Percentiles rank a stretch among this genome's conserved stretches.
These are phyloP conservation scores for Phaenicophaeus curvirostris DNA, from an alignment of 2,797 vertebrate species.

Conservation along the genomic window DNA sequence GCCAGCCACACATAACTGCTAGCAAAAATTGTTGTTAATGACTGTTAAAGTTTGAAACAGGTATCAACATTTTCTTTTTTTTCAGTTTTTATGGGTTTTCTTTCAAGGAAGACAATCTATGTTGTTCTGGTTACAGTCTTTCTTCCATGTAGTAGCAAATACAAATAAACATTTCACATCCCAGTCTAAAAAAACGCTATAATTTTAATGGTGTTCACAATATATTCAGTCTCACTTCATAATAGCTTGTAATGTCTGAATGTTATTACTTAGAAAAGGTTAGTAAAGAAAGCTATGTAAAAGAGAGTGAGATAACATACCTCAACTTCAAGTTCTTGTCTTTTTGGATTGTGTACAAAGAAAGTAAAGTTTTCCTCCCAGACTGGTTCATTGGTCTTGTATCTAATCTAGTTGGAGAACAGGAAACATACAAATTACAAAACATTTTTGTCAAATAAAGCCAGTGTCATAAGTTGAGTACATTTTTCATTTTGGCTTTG, in stretches of 20 bases:
- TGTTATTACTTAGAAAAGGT: neutral
- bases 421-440: neutral
- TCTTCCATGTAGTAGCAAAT: neutral
- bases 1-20: neutral
- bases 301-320: conserved; percentile 71
- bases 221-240: neutral
- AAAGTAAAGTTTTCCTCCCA: conserved; percentile 97
- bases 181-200: neutral
- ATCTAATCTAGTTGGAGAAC: conserved; percentile 81
- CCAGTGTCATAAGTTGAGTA: neutral
- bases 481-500: neutral
- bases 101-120: neutral
- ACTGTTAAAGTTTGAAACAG: neutral
- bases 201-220: neutral
- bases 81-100: neutral
- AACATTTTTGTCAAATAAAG: neutral
- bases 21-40: neutral
- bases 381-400: conserved; percentile 92
- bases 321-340: conserved; percentile 91
- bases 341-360: conserved; percentile 92
- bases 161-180: neutral
- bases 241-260: neutral
- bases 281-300: neutral
- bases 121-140: neutral
- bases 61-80: neutral